Conservation (phyloP, 2,113 vertebrate genomes). For the Gallinago undulata region DNA sequence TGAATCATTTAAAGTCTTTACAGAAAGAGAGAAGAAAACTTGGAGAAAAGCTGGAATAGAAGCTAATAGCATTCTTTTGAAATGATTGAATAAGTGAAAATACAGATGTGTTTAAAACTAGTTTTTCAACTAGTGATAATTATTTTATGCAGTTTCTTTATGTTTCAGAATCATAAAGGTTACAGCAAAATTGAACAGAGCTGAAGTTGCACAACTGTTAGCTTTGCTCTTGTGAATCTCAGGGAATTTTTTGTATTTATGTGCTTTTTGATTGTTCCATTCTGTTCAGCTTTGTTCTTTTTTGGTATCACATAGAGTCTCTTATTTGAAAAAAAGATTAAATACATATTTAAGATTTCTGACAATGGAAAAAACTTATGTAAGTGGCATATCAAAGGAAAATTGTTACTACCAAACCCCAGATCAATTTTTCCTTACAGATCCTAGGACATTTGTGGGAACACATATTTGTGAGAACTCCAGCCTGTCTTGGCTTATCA, state of each 20-base stretch:
- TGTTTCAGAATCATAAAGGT: not conserved
- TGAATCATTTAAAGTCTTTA: not conserved
- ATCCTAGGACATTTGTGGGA: not conserved
- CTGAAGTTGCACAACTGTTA: not conserved
- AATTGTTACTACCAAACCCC: not conserved
- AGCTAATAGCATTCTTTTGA: not conserved
- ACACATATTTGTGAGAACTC: not conserved
- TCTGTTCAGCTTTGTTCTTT: not conserved
- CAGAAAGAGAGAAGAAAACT: not conserved
- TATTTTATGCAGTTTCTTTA: not conserved
- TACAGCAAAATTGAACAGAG: not conserved
- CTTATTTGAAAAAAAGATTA: not conserved
- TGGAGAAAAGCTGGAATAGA: not conserved
- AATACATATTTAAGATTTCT: not conserved
- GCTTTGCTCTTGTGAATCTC: not conserved
- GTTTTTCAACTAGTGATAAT: not conserved
- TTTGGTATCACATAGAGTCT: not conserved
- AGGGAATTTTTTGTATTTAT: not conserved
- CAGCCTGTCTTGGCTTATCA: not conserved
- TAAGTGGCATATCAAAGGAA: not conserved
- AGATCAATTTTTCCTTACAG: not conserved
- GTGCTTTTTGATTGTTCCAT: not conserved
- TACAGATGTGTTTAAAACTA: not conserved
- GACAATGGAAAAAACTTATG: not conserved
- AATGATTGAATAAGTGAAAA: not conserved